These are phyloP conservation scores for Mesochorus sp. DNA, from an alignment of 2,888 invertebrate genomes.

Conservation along the genomic window DNA sequence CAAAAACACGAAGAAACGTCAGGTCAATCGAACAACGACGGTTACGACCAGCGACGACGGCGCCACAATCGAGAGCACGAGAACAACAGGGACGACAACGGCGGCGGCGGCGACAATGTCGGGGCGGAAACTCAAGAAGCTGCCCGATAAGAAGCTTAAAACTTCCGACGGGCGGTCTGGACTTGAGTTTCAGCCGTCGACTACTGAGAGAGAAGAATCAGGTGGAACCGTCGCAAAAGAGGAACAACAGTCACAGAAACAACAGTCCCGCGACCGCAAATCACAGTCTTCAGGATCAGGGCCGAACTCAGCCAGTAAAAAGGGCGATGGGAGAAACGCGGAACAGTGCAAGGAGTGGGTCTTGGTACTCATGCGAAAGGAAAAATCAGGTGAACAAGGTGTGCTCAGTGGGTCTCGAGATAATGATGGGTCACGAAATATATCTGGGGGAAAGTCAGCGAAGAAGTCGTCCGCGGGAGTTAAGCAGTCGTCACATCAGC, in stretches of 20 bases:
- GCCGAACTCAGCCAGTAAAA: slow-evolving; percentile 49
- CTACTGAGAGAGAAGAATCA: slow-evolving; percentile 91
- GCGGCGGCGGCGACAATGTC: slow-evolving; percentile 66
- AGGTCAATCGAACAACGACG: slow-evolving; percentile 56
- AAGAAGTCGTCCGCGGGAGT: slow-evolving; percentile 72
- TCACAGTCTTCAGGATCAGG: slow-evolving; percentile 47
- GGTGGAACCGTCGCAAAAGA: slow-evolving; percentile 78
- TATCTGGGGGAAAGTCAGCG: slow-evolving; percentile 78
- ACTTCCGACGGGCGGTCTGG: slow-evolving; percentile 91
- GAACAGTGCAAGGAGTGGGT: slow-evolving; percentile 56
- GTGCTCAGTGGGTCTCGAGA: slow-evolving; percentile 80
- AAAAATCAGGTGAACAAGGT: slow-evolving; percentile 74
- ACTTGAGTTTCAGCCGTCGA: slow-evolving; percentile 88
- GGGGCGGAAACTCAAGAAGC: slow-evolving; percentile 85
- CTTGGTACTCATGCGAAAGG: slow-evolving; percentile 55
- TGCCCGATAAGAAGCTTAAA: slow-evolving; percentile 92
- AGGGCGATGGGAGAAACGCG: slow-evolving; percentile 47
- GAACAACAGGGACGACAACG: slow-evolving; percentile 66
- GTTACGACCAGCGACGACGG: slow-evolving; percentile 48
- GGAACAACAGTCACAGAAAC: slow-evolving; percentile 44
- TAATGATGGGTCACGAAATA: slow-evolving; percentile 81
- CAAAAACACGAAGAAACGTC: slow-evolving; percentile 63
- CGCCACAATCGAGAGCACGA: slow-evolving; percentile 60
- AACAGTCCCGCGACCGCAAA: slow-evolving; percentile 43
- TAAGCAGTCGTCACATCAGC: slow-evolving; percentile 73